Conservation (phyloP, 2,797 vertebrate genomes). For the Sebastes minor region DNA sequence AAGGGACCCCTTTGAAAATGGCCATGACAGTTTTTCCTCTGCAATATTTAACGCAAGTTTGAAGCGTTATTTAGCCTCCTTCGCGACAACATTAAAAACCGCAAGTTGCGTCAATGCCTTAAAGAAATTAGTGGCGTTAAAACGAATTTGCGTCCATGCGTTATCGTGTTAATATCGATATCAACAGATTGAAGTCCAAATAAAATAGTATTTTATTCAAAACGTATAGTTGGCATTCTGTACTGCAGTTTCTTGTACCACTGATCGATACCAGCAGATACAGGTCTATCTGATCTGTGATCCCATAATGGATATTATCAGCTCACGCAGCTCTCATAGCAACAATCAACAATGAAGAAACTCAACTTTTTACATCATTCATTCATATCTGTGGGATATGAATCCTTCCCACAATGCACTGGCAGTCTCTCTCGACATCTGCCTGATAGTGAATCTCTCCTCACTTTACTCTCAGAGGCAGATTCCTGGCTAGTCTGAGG, state of each 20-base stretch:
- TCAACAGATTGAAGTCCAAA: background rate
- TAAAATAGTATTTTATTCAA: background rate
- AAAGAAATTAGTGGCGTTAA: no score
- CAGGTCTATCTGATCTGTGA: background rate
- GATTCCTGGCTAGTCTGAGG: conserved; percentile 6
- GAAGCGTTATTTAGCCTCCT: no score
- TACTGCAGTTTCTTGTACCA: background rate
- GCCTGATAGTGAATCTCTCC: background rate
- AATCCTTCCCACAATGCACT: background rate
- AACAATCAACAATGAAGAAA: background rate
- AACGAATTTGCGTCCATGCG: accelerated
- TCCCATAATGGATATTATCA: background rate
- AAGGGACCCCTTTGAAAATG: no score
- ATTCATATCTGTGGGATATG: background rate
- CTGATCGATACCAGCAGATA: background rate
- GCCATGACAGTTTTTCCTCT: no score
- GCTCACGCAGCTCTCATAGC: background rate
- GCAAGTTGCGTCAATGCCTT: no score
- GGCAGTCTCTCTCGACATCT: background rate
- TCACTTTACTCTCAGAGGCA: background rate
- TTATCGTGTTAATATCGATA: no score
- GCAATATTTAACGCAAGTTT: accelerated
- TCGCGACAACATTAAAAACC: no score
- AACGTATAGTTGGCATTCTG: background rate
- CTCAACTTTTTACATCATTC: background rate